Base-by-base conservation (phyloP, 2,888 invertebrate genomes). In the Polydrusus cervinus region DNA sequence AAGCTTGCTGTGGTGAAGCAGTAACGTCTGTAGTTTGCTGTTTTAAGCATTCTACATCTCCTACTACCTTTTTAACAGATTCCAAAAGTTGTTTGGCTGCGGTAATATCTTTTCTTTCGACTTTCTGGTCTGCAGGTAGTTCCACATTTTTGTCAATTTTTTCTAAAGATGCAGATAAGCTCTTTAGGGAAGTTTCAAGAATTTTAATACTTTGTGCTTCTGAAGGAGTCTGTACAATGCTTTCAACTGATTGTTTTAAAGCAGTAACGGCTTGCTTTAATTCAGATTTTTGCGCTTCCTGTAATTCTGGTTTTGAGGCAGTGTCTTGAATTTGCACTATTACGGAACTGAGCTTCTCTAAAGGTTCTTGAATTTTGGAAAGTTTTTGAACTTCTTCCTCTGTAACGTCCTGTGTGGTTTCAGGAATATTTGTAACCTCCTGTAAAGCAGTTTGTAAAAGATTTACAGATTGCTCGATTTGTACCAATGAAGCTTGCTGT, bases 301-400 rank as follows among this genome's bases (percentile, higher is more conserved):
- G 14, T 30, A 67, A 38, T 51, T 76, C 70, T 51, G 78, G 78
- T 75, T 75, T 78, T 30, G 69, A 40, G 16, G 78, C 43, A 14
- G 55, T 55, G 11, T 78, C 75, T 57, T 76, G 75, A n/a, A 77
- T 77, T 55, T 78, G 75, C 43, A 78, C 76, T 40, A 81, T 66
- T 0, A 80, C 40, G n/a, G 74, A 76, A 51, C 77, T 66, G 40
- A 83, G 61, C 70, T 78, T 78, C 75, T 79, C 74, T 45, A 82
- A 61, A 14, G 80, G 80, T 53, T 78, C 18, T 38, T 62, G 43
- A n/a, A 69, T 9, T 25, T 61, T 8, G 0, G 60, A 25, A 7
- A 69, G 30, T 43, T n/a, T 43, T 43, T 43, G 13, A 13, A 10
- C 43, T n/a, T 43, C 43, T 43, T 43, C 43, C 3, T 13, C n/a